Percentiles rank a stretch among this genome's conserved stretches.
These are phyloP conservation scores for Laterallus jamaicensis DNA, from an alignment of 2,113 vertebrate genomes.

Conservation along the genomic window DNA sequence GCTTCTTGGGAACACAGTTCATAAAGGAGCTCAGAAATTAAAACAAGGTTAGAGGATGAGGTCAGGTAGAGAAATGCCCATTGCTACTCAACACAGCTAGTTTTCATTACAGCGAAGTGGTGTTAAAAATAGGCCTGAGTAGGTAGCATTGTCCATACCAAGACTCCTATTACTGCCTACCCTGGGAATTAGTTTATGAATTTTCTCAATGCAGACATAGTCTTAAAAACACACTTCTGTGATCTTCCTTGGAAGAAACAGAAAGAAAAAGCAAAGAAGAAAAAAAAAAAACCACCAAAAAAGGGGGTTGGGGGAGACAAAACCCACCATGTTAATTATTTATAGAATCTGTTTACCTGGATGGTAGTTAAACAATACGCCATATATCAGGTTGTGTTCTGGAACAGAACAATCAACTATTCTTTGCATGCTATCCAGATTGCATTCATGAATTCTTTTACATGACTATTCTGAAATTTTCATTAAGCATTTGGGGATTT, in stretches of 20 bases:
- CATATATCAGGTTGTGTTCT: neutral
- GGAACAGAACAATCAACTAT: neutral
- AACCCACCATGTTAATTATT: neutral
- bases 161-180: neutral
- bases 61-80: neutral
- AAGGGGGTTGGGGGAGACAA: neutral
- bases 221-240: neutral
- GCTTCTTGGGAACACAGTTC: neutral
- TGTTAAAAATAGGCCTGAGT: neutral
- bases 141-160: neutral
- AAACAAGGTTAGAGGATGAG: neutral
- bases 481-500: neutral
- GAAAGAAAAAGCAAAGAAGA: neutral
- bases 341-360: neutral
- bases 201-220: neutral
- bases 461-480: neutral
- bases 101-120: neutral
- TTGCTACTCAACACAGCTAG: neutral
- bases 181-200: neutral
- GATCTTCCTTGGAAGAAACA: neutral
- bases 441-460: neutral
- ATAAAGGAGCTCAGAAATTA: neutral
- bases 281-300: neutral
- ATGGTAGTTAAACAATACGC: neutral
- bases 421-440: neutral